Conservation (phyloP, 1,140 invertebrate species). For the Subanguina moxae region DNA sequence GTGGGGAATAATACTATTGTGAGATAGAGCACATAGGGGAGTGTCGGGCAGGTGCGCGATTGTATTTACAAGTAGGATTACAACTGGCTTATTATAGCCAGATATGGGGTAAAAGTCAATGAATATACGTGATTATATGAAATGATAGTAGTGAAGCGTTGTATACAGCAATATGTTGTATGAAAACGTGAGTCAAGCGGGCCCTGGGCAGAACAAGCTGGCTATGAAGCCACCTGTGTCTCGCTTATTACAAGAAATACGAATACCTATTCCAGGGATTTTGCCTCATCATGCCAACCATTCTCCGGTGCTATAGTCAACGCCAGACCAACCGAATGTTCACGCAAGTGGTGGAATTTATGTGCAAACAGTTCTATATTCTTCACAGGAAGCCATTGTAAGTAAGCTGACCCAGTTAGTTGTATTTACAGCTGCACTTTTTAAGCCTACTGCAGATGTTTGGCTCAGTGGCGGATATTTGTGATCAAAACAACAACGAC, state of each 20-base stretch:
- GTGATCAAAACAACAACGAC: slow-evolving; percentile 67
- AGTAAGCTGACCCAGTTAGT: no score
- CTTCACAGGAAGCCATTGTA: slow-evolving; percentile 94
- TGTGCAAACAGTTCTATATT: slow-evolving; percentile 95
- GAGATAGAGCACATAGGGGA: no score
- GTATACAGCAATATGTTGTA: no score
- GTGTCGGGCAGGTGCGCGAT: no score
- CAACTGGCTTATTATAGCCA: slow-evolving; percentile 2
- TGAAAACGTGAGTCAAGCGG: no score
- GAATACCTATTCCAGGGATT: slow-evolving; percentile 70
- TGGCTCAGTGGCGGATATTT: slow-evolving; percentile 88
- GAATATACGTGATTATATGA: no score
- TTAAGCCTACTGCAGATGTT: slow-evolving; percentile 83
- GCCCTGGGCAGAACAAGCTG: no score
- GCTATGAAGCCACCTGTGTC: no score
- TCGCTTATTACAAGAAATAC: no score
- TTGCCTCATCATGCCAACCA: slow-evolving; percentile 90
- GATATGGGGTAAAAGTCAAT: no score
- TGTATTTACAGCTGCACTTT: slow-evolving; percentile 61
- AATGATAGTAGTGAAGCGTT: no score
- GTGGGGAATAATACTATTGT: no score
- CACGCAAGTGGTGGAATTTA: slow-evolving; percentile 90
- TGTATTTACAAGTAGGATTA: background rate
- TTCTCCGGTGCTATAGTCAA: slow-evolving; percentile 91
- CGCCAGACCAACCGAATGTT: slow-evolving; percentile 90